Conservation (phyloP, 2,888 invertebrate genomes). For the Caenorhabditis sp. region DNA sequence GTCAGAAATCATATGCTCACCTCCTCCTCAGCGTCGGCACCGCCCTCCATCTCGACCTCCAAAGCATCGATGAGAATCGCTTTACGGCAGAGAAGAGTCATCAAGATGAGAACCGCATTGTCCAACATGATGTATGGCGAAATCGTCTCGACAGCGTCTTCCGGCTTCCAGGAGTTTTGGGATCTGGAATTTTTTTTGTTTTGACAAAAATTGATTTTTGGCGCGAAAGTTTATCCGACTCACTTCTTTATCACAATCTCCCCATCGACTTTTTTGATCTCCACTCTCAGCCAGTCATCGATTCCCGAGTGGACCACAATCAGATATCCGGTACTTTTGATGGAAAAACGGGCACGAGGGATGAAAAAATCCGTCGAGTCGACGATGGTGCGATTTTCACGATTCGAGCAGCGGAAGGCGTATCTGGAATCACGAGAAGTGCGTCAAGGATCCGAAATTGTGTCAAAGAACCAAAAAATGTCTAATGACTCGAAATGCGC, state of each 20-base stretch:
- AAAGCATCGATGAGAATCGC: not conserved
- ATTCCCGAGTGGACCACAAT: not conserved
- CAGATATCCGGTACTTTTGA: not conserved
- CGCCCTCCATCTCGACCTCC: not conserved
- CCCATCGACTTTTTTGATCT: not conserved
- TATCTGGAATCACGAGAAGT: not conserved
- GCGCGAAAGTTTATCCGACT: not conserved
- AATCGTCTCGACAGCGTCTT: not conserved
- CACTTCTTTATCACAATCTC: not conserved
- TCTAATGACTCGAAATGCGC: not conserved
- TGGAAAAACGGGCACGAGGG: not conserved
- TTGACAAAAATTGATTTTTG: too few species aligned
- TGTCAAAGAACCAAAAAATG: not conserved
- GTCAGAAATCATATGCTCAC: too few species aligned
- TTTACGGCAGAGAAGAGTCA: not conserved
- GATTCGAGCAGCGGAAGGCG: not conserved
- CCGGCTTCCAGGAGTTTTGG: not conserved
- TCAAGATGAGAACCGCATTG: not conserved
- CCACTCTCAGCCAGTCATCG: conserved; percentile 9
- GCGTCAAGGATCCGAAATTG: not conserved
- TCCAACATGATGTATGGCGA: not conserved
- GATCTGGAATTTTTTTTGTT: not conserved
- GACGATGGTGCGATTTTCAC: not conserved
- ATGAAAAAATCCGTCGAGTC: not conserved
- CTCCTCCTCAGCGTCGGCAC: not conserved